A percentile compares a stretch with the other conserved stretches of the same genome.
Conservation (phyloP, 1,140 invertebrate species). For the Apis laboriosa region DNA sequence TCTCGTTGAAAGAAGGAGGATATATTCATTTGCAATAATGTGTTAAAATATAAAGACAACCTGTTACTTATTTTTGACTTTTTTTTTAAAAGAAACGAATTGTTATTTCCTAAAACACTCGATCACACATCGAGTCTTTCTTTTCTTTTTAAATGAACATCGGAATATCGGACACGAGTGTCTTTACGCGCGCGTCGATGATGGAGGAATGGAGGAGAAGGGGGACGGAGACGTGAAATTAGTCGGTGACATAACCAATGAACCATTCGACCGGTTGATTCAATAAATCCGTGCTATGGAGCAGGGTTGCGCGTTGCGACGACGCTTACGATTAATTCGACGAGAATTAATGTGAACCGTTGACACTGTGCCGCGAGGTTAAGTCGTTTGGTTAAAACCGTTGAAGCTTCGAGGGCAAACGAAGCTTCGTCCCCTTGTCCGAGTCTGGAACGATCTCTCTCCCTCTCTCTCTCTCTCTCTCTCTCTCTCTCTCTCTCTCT, state of each 20-base stretch:
- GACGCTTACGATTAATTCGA: constrained; percentile 79
- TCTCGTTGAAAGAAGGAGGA: no score
- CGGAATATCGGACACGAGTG: no score
- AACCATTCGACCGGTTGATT: constrained; percentile 79
- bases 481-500: not conserved
- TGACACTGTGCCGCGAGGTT: constrained; percentile 75
- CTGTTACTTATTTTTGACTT: no score
- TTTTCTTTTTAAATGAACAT: no score
- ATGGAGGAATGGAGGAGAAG: not conserved
- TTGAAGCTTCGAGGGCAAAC: constrained; percentile 11
- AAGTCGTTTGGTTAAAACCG: constrained; percentile 60
- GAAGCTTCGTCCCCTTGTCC: not conserved
- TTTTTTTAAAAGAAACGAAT: no score
- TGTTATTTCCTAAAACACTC: no score
- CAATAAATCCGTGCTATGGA: constrained; percentile 79
- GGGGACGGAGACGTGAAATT: constrained; percentile 39
- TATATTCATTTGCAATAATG: no score
- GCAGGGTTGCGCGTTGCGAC: constrained; percentile 71
- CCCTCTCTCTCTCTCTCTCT: not conserved
- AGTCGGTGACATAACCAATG: constrained; percentile 73
- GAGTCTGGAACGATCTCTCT: no score
- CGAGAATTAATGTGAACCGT: constrained; percentile 78
- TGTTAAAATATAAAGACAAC: no score
- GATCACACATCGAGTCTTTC: no score
- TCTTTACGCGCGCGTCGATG: not conserved